Evolutionary conservation across 2,797 vertebrate species (phyloP), one percentile per base, ranked within the genome.

Genomic region (Epinephelus malabaricus): DNA sequence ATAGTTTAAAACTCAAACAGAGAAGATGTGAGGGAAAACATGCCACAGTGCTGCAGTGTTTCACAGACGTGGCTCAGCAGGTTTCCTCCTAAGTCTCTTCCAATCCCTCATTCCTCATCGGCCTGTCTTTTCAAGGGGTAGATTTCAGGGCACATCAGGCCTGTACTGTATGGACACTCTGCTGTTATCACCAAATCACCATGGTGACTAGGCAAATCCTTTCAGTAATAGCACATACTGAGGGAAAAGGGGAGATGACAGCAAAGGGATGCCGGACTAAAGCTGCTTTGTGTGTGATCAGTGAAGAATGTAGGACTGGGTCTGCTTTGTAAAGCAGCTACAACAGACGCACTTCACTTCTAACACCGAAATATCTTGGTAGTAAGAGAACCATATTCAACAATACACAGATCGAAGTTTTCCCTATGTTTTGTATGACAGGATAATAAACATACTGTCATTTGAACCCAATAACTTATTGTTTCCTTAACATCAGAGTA

Each of bases 141-240:
- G 43, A 49, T 49, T 13, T 63, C 23, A 6, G 45, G 15, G 23
- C 17, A 50, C 38, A 23, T 34, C 23, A 9, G 30, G 61, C 49
- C 46, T 47, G 55, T 51, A 72, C 85, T 82, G 79, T 75, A 87
- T n/a, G 38, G 72, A 89, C 82, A 53, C 55, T 46, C 17, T 0
- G 10, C 59, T 79, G 76, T 86, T 78, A 86, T 89, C 82, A 49
- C 71, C 73, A 60, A 67, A 49, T 89, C 60, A 0, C 89, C 85
- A 79, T 83, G 84, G 88, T 65, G 86, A 91, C 86, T 0, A 25
- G 73, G 56, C 66, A 85, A 88, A 84, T 82, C 83, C 79, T 86
- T 84, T 91, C 78, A 76, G 65, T 43, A 72, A 65, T 2, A 54
- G 66, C 19, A 47, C 18, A 82, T 49, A 83, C 25, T 4, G 76